A percentile compares a stretch with the other conserved stretches of the same genome.
Evolutionary conservation across 2,113 vertebrate species (phyloP).

Genomic region (Cyanoliseus patagonus): DNA sequence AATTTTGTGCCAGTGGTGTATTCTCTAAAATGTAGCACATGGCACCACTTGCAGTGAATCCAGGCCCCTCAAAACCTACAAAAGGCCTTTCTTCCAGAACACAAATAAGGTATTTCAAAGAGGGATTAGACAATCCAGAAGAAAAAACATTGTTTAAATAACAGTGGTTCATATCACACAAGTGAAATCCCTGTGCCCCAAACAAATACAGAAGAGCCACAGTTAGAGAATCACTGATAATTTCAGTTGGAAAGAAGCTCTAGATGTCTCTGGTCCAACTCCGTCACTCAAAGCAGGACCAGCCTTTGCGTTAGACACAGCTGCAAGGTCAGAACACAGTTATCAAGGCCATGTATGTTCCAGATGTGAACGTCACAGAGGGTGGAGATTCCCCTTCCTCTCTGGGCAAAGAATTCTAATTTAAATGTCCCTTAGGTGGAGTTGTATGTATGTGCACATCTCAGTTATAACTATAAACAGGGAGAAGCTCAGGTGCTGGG

Average conservation of each 20-base stretch:
- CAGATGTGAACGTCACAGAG: background rate
- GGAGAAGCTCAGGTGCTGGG: background rate
- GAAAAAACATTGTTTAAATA: background rate
- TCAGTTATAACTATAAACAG: background rate
- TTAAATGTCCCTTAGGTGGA: background rate
- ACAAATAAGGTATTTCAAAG: background rate
- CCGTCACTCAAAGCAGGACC: background rate
- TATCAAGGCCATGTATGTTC: background rate
- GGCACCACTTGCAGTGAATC: background rate
- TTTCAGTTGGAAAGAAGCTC: background rate
- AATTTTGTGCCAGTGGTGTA: background rate
- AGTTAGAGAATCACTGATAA: background rate
- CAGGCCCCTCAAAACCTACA: background rate
- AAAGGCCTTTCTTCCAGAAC: background rate
- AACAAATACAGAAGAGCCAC: background rate
- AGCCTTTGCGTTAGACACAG: background rate
- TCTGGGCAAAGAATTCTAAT: background rate
- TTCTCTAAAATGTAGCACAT: background rate
- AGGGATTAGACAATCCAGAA: background rate
- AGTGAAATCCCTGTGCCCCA: background rate
- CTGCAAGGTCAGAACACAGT: background rate
- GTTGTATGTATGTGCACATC: background rate
- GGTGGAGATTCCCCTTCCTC: background rate
- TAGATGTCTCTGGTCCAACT: background rate
- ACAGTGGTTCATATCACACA: background rate